Percentiles rank a stretch among this genome's conserved stretches.
Conservation (phyloP, 2,113 vertebrate species). For the Cochlearius cochlearius region DNA sequence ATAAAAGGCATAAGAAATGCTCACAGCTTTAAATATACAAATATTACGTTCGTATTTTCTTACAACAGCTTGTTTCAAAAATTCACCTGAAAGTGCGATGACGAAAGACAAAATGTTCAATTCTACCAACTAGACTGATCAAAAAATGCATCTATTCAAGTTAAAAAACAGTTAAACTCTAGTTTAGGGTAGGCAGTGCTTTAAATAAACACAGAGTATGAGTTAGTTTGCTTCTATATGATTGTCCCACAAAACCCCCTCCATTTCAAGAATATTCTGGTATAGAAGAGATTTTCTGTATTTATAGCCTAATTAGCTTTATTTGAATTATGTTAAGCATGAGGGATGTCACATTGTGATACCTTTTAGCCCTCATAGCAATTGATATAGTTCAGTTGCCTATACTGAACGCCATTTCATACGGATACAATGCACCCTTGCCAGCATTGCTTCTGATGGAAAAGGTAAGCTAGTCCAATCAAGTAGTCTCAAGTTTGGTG, state of each 20-base stretch:
- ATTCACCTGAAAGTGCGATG: neutral
- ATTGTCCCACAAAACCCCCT: neutral
- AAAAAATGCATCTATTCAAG: neutral
- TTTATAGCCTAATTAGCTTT: neutral
- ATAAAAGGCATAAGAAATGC: neutral
- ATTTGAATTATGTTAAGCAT: neutral
- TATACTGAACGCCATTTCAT: rapidly evolving
- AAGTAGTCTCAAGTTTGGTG: neutral
- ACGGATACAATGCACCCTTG: neutral
- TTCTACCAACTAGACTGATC: neutral
- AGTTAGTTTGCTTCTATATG: neutral
- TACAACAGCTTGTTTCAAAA: neutral
- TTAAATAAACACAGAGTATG: neutral
- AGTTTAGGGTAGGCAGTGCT: neutral
- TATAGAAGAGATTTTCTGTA: neutral
- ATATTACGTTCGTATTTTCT: neutral
- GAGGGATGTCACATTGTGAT: neutral
- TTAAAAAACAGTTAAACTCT: neutral
- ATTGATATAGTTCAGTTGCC: neutral
- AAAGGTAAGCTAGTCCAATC: neutral
- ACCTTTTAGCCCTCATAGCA: neutral
- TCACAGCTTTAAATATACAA: neutral
- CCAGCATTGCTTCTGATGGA: neutral
- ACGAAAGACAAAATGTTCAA: neutral
- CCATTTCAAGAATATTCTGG: neutral